A percentile compares a stretch with the other conserved stretches of the same genome.
Evolutionary conservation across 2,888 invertebrate species (phyloP).

Genomic region (Mimas tiliae): DNA sequence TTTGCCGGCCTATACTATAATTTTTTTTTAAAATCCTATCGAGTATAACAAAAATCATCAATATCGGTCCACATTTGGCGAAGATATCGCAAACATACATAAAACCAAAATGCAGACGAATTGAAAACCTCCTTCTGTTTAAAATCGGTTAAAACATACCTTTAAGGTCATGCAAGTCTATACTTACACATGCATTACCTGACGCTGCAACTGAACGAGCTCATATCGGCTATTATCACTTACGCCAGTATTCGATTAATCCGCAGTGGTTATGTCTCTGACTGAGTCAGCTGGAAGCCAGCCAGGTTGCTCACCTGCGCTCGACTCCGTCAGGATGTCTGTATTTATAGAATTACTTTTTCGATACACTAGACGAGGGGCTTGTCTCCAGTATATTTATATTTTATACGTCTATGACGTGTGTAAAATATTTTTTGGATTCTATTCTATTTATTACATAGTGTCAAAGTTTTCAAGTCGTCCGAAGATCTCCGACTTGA

Average conservation of each 20-base stretch:
- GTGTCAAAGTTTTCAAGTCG: too few relatives aligned
- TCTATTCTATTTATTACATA: too few relatives aligned
- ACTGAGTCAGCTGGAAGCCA: conserved; percentile 63
- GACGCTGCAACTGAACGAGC: neutral
- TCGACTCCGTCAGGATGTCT: conserved; percentile 44
- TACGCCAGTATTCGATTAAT: conserved; percentile 10
- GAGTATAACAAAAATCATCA: too few relatives aligned
- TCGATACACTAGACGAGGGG: conserved; percentile 6
- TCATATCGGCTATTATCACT: conserved; percentile 9
- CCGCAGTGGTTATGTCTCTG: neutral
- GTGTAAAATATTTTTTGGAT: neutral
- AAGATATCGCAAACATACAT: too few relatives aligned
- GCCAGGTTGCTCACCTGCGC: conserved; percentile 76
- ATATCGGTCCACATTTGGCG: too few relatives aligned
- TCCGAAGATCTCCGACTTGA: too few relatives aligned
- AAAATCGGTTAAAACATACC: neutral
- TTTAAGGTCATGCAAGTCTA: neutral
- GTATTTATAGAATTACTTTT: conserved; percentile 20
- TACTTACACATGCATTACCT: neutral
- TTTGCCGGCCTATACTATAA: too few relatives aligned
- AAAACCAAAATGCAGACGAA: too few relatives aligned
- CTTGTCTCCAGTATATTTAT: conserved; percentile 8
- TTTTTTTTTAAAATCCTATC: too few relatives aligned
- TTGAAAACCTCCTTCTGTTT: too few relatives aligned
- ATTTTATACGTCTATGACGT: neutral